phyloP scores from a whole-genome alignment of 2,888 invertebrate genomes.

The Drosophila kuntzei region DNA sequence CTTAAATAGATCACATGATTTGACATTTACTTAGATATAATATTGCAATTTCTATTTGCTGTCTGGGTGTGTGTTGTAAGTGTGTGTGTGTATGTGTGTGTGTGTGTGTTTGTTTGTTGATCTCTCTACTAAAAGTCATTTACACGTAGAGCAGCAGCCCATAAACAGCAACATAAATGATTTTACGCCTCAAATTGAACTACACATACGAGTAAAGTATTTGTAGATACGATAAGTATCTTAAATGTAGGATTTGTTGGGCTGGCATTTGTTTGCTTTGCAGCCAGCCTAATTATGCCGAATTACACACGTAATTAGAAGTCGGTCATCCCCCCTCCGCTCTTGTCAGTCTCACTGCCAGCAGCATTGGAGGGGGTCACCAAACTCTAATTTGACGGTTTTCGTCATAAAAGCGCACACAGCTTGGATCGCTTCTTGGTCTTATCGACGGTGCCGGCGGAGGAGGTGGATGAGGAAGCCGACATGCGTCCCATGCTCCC shows the following conservation, averaged over 20 bases:
- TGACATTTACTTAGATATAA: slow-evolving; percentile 84
- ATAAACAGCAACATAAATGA: slow-evolving; percentile 25
- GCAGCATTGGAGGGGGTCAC: slow-evolving; percentile 70
- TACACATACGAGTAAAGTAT: slow-evolving; percentile 28
- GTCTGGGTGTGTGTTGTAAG: slow-evolving; percentile 37
- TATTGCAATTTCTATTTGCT: slow-evolving; percentile 72
- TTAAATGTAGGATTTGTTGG: slow-evolving; percentile 24
- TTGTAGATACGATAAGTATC: slow-evolving; percentile 31
- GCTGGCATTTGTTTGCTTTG: slow-evolving; percentile 38
- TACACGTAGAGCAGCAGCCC: slow-evolving; percentile 51
- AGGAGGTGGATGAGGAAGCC: slow-evolving; percentile 82
- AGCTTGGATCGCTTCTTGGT: slow-evolving; percentile 85
- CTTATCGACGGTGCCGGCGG: slow-evolving; percentile 82
- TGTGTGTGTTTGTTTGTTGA: slow-evolving; percentile 6
- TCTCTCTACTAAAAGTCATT: slow-evolving; percentile 54
- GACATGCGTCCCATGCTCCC: slow-evolving; percentile 80
- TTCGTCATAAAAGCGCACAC: slow-evolving; percentile 86
- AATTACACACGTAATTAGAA: slow-evolving; percentile 79
- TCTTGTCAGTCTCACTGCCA: slow-evolving; percentile 70
- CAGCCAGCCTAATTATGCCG: slow-evolving; percentile 23
- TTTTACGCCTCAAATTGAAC: slow-evolving; percentile 24
- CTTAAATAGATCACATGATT: slow-evolving; percentile 85
- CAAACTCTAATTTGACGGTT: slow-evolving; percentile 85
- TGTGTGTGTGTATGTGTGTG: slow-evolving; percentile 15
- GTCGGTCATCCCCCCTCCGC: slow-evolving; percentile 80